Evolutionary conservation across 2,113 vertebrate species (phyloP), one percentile per base, ranked within the genome.

Genomic region (Lepidiolamprologus cunningtoni): DNA sequence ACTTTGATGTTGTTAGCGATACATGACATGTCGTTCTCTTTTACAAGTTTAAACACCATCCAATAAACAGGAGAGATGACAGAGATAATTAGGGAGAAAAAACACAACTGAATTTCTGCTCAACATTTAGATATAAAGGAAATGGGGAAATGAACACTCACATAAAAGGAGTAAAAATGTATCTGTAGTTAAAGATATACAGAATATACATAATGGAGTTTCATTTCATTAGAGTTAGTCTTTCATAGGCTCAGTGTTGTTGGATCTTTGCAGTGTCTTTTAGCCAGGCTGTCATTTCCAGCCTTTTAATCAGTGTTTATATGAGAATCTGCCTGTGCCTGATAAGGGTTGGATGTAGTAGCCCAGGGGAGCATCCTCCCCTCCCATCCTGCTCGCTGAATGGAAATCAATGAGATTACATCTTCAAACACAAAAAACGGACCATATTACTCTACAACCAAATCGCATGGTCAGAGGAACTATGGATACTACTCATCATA

Each of bases 361-460:
- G 87, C 93, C 94, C 91, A 47, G 84, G 88, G 96, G 95, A 93
- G 57, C 80, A 76, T 85, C 55, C 79, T 87, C 91, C 93, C 94
- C 96, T 95, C 96, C 96, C 95, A 96, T 96, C 96, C 96, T 97
- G 96, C 93, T 87, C 4, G 19, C 89, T 96, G 82, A 95, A 96
- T 95, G 94, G 89, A 92, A 94, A 94, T 94, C 93, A 88, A 95
- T 76, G 68, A 96, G 95, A 96, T 96, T 92, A 40, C 83, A 94
- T 93, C 94, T 93, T 93, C 89, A 94, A 95, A 94, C 87, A 85
- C 68, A 88, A 88, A 87, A 78, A 80, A 58, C 80, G 71, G 84
- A 92, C 89, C 85, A 82, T 76, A 53, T 83, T 82, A 82, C 81
- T 86, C 81, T 57, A 84, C 79, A 87, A 84, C 82, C 76, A 84